These are phyloP conservation scores for Drosophila novamexicana DNA, from an alignment of 1,140 invertebrate genomes.

Conservation along the genomic window DNA sequence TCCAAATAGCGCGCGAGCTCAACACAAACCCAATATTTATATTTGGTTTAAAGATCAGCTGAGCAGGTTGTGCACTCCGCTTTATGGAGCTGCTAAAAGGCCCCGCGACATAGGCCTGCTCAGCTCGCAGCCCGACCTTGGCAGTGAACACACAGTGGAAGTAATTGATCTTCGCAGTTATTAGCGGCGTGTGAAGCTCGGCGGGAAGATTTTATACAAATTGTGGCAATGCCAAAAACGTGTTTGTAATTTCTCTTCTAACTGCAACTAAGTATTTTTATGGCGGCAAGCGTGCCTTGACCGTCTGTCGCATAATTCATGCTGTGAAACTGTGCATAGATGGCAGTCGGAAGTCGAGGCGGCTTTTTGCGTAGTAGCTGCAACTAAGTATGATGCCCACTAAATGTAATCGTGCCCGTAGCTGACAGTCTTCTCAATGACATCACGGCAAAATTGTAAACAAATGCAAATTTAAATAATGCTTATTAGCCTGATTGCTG, in stretches of 20 bases:
- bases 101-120: constrained; percentile 4
- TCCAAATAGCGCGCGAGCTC: constrained; percentile 23
- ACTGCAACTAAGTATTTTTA: background rate
- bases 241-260: constrained; percentile 58
- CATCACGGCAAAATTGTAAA: constrained; percentile 59
- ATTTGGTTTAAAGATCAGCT: constrained; percentile 49
- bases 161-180: constrained; percentile 17
- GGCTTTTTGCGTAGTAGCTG: constrained; percentile 21
- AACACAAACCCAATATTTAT: constrained; percentile 50
- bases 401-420: constrained; percentile 41
- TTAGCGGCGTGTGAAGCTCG: background rate
- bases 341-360: constrained; percentile 15
- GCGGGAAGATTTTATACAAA: constrained; percentile 32
- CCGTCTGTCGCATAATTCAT: background rate
- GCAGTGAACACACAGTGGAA: constrained; percentile 17
- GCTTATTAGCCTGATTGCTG: constrained; percentile 19
- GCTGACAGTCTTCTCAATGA: constrained; percentile 53
- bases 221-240: constrained; percentile 40
- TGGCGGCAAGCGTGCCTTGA: constrained; percentile 1
- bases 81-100: constrained; percentile 21
- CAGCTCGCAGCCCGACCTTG: constrained; percentile 8
- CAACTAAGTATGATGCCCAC: constrained; percentile 30
- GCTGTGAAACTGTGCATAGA: constrained; percentile 15
- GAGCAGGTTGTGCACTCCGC: constrained; percentile 19
- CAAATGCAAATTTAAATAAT: constrained; percentile 37